These are phyloP conservation scores for Microtus pennsylvanicus DNA, from an alignment of 2,113 vertebrate genomes.

Conservation along the genomic window DNA sequence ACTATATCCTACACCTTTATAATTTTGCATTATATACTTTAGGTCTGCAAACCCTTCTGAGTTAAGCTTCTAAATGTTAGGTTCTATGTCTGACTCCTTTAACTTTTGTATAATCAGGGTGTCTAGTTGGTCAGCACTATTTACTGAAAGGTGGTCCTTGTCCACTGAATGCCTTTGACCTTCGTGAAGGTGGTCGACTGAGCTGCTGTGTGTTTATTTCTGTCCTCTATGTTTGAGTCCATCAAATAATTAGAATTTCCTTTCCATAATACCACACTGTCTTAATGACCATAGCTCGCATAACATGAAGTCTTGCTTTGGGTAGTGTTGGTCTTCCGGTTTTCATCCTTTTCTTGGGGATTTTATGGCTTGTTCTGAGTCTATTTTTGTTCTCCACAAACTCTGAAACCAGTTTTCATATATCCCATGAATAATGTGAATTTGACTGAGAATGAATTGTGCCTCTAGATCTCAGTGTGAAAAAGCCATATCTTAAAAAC, in stretches of 20 bases:
- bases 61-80: not conserved
- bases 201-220: not conserved
- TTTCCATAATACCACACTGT: not conserved
- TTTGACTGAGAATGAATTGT: not conserved
- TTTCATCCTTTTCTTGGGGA: not conserved
- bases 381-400: not conserved
- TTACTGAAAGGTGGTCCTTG: not conserved
- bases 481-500: not conserved
- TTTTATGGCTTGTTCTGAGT: not conserved
- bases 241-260: not conserved
- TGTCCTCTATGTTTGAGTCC: not conserved
- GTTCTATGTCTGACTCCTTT: not conserved
- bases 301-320: not conserved
- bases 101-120: not conserved
- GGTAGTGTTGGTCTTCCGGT: not conserved
- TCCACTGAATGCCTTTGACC: not conserved
- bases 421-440: not conserved
- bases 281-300: not conserved
- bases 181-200: not conserved
- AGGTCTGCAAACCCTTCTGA: not conserved
- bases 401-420: not conserved
- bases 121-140: not conserved
- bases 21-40: not conserved
- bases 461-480: not conserved
- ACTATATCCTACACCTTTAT: not conserved